Base-by-base conservation (phyloP, 1,140 invertebrate genomes). In the Brachionus manjavacas region DNA sequence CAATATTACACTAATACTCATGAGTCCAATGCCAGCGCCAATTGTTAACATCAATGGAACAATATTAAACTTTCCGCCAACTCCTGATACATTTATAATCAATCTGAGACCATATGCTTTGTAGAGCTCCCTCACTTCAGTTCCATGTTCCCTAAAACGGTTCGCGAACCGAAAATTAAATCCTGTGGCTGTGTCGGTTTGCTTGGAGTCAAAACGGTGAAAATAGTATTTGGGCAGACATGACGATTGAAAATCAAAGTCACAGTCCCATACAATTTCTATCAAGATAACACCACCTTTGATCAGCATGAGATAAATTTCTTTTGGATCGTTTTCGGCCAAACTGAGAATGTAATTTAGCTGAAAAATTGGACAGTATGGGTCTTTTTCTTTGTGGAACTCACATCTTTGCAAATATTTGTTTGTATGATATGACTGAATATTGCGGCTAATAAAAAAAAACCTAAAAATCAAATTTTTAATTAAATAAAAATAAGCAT, bases 131-230 rank as follows among this genome's bases (percentile, higher is more conserved):
- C 91, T 85, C 35, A 87, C 87, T 66, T 89, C 87, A 70, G 86
- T 86, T 23, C 88, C 88, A 85, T 87, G 86, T 1, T 83, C 84
- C 31, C 85, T 85, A 81, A 87, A 89, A 86, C 90, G 90, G 84
- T 90, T 86, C 0, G 91, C 89, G 87, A 90, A 91, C 79, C 90
- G 91, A 86, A 92, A 92, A 86, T 92, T 92, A 87, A 89, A 91
- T 46, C 88, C 91, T 84, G 86, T 86, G 43, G 89, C 87, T 68
- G 89, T 85, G n/a, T 85, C 87, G 78, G 87, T 87, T 16, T 88
- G 85, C 3, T 85, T 76, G 41, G 86, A 85, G 70, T 90, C 89
- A 2, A 90, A 86, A 12, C 89, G 79, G 11, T 85, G 84, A 86
- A 92, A 92, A 3, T 79, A 86, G 86, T 92, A 92, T 28, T 86